A percentile compares a stretch with the other conserved stretches of the same genome.
Conservation (phyloP, 1,140 invertebrate species). For the Sipha flava region DNA sequence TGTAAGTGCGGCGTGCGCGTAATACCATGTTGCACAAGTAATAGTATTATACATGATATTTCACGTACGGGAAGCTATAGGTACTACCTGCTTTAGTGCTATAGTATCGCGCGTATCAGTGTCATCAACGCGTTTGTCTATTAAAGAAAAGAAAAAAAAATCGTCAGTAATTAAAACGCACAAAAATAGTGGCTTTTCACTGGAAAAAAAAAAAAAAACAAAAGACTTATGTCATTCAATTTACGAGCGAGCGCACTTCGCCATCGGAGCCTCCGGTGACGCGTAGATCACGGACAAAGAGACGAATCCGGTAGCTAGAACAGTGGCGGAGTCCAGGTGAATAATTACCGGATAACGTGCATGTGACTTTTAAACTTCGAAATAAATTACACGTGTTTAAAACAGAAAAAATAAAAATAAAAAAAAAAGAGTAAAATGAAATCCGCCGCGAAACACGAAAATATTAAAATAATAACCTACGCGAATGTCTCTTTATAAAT, state of each 20-base stretch:
- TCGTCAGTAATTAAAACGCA: background rate
- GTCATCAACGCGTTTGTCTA: too few relatives aligned
- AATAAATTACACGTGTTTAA: background rate
- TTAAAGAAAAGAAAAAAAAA: constrained; percentile 2
- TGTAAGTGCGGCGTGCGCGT: background rate
- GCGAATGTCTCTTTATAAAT: background rate
- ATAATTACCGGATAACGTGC: background rate
- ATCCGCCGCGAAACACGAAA: background rate
- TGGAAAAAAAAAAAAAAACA: constrained; percentile 13
- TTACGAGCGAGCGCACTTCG: too few relatives aligned
- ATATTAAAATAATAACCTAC: background rate
- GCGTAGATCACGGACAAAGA: background rate
- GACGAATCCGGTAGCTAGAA: constrained; percentile 11
- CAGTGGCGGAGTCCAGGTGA: background rate
- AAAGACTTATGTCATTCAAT: background rate
- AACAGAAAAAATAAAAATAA: background rate
- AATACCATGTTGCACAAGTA: background rate
- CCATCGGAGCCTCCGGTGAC: background rate
- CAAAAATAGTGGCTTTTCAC: constrained; percentile 4
- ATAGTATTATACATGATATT: background rate
- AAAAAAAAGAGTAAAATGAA: background rate
- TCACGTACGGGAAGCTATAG: background rate
- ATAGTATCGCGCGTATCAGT: too few relatives aligned
- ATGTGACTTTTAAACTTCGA: background rate
- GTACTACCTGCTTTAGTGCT: too few relatives aligned